Evolutionary conservation across 2,113 vertebrate species (phyloP).

Genomic region (Dasypus novemcinctus): DNA sequence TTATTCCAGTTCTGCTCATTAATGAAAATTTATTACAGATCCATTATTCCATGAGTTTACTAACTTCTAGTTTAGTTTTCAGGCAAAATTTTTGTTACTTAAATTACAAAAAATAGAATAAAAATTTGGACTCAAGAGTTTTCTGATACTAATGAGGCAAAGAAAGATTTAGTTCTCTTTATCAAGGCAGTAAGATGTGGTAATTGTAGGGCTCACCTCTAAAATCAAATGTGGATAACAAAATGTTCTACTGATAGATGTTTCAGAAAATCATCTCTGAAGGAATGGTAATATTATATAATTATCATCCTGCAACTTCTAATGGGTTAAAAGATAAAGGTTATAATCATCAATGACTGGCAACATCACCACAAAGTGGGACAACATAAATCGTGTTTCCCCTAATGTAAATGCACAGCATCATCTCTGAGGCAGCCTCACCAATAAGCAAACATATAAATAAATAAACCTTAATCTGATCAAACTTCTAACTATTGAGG

Average conservation of each 20-base stretch:
- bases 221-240: background rate
- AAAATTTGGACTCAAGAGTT: conserved; percentile 62
- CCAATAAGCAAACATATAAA: background rate
- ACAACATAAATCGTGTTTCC: background rate
- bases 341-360: background rate
- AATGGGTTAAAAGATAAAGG: background rate
- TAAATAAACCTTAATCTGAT: background rate
- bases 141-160: conserved; percentile 40
- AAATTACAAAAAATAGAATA: conserved; percentile 34
- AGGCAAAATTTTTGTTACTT: conserved; percentile 56
- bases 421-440: background rate
- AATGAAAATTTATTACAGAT: conserved; percentile 82
- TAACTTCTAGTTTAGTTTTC: conserved; percentile 76
- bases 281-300: background rate
- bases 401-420: background rate
- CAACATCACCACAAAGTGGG: background rate
- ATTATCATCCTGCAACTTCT: background rate
- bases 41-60: conserved; percentile 81
- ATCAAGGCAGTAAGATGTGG: conserved; percentile 29
- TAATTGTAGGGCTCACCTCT: background rate
- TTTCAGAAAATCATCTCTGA: background rate
- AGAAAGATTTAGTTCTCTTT: conserved; percentile 51
- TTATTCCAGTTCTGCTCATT: conserved; percentile 81
- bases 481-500: background rate
- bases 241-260: background rate